Percentiles rank a stretch among this genome's conserved stretches.
These are phyloP conservation scores for Mimas tiliae DNA, from an alignment of 2,888 invertebrate species.

Conservation along the genomic window DNA sequence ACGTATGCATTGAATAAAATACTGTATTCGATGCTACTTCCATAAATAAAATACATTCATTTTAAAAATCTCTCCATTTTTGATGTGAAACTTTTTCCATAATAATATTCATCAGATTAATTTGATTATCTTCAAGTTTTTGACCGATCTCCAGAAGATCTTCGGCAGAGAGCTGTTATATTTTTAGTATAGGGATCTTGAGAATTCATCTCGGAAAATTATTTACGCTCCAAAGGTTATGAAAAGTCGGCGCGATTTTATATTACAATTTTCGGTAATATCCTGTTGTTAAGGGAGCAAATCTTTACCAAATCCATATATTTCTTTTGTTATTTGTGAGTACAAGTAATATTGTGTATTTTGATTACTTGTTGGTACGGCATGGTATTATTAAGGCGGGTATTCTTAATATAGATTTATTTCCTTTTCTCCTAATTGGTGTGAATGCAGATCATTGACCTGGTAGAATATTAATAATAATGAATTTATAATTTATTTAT, in stretches of 20 bases:
- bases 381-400: background rate
- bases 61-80: background rate
- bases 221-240: conserved; percentile 15
- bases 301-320: conserved; percentile 2
- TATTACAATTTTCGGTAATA: conserved; percentile 19
- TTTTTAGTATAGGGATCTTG: background rate
- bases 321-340: background rate
- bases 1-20: too few species aligned
- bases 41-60: background rate
- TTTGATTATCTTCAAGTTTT: background rate
- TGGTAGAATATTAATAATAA: too few species aligned
- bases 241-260: conserved; percentile 19
- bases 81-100: background rate
- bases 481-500: too few species aligned
- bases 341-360: background rate
- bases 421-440: too few species aligned
- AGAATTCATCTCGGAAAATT: conserved; percentile 6
- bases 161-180: conserved; percentile 1
- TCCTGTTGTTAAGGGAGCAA: conserved; percentile 5
- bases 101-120: background rate
- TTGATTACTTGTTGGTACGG: background rate
- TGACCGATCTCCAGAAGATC: conserved; percentile 12
- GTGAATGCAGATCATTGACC: too few species aligned
- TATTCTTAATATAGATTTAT: background rate
- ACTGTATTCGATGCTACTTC: background rate